These are phyloP conservation scores for Eurytoma adleriae DNA, from an alignment of 2,888 invertebrate species.

Conservation along the genomic window DNA sequence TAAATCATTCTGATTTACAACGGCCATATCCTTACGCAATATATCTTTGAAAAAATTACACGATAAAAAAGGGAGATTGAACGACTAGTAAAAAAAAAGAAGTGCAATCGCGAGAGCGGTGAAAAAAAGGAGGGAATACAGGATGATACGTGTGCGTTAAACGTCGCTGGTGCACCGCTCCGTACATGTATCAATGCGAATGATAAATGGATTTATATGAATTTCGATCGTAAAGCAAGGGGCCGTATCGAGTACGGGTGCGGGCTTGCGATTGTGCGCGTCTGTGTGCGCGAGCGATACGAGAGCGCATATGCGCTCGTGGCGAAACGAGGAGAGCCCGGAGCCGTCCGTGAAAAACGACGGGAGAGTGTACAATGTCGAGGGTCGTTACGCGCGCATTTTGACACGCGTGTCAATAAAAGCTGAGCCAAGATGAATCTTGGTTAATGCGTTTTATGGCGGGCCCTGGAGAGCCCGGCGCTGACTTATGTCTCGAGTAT, in stretches of 20 bases:
- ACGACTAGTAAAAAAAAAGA: slow-evolving; percentile 9
- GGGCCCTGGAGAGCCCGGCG: background rate
- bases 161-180: slow-evolving; percentile 55
- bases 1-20: slow-evolving; percentile 56
- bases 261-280: slow-evolving; percentile 21
- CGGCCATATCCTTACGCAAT: slow-evolving; percentile 34
- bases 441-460: slow-evolving; percentile 57
- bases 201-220: slow-evolving; percentile 71
- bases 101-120: slow-evolving; percentile 25
- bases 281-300: slow-evolving; percentile 15
- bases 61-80: slow-evolving; percentile 27
- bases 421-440: slow-evolving; percentile 56
- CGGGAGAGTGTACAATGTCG: slow-evolving; percentile 38
- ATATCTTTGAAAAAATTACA: slow-evolving; percentile 52
- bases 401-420: slow-evolving; percentile 59
- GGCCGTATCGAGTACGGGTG: slow-evolving; percentile 31
- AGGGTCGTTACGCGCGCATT: slow-evolving; percentile 55
- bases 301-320: slow-evolving; percentile 15
- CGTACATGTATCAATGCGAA: slow-evolving; percentile 59
- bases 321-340: slow-evolving; percentile 17
- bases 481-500: slow-evolving; percentile 42
- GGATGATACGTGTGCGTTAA: slow-evolving; percentile 51
- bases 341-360: slow-evolving; percentile 40
- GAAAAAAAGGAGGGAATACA: slow-evolving; percentile 10
- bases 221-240: slow-evolving; percentile 67